Percentiles rank a stretch among this genome's conserved stretches.
phyloP scores from a whole-genome alignment of 2,113 vertebrate genomes.

The Neogale vison region DNA sequence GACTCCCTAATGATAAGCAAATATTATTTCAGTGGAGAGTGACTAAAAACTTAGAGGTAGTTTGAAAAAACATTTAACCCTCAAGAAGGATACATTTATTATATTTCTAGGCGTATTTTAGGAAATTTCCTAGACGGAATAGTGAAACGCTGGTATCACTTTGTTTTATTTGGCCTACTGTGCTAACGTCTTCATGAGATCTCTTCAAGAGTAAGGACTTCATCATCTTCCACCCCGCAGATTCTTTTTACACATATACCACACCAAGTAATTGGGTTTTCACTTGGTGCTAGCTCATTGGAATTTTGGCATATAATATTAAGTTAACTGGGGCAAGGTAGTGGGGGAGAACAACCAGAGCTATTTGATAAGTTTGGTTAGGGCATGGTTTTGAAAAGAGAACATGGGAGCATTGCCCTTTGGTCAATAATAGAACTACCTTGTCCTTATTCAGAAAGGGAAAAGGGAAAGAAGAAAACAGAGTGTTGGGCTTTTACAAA shows the following conservation, averaged over 20 bases:
- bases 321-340: background rate
- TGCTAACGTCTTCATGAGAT: background rate
- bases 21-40: constrained; percentile 51
- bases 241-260: background rate
- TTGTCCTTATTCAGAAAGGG: background rate
- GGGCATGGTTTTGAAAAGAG: background rate
- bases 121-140: background rate
- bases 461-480: background rate
- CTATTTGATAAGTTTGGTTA: background rate
- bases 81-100: background rate
- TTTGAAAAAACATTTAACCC: constrained; percentile 44
- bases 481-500: background rate
- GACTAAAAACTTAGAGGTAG: constrained; percentile 26
- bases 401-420: background rate
- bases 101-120: background rate
- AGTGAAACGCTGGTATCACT: background rate
- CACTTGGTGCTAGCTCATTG: background rate
- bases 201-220: background rate
- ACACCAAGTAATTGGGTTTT: background rate
- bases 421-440: background rate
- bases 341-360: background rate
- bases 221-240: background rate
- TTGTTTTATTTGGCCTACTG: background rate
- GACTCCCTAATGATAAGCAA: constrained; percentile 48
- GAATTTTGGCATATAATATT: background rate